Conservation (phyloP, 2,888 invertebrate genomes). For the Sepioteuthis lessoniana region DNA sequence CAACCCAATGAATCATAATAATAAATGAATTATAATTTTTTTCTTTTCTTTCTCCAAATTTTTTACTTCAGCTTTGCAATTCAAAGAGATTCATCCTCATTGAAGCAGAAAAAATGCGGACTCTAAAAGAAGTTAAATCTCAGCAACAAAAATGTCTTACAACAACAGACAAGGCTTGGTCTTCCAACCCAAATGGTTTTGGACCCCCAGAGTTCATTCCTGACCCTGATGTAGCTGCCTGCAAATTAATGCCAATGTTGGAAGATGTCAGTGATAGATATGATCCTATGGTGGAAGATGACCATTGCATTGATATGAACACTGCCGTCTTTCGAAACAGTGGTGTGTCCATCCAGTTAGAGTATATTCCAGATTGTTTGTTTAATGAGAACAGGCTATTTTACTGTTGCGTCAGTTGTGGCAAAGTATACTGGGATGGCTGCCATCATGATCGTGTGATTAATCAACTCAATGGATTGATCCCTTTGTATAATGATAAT, state of each 20-base stretch:
- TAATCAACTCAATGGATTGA: conserved; percentile 58
- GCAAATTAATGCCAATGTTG: not conserved
- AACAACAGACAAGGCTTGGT: conserved; percentile 47
- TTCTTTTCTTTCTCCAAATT: not conserved
- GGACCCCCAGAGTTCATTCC: not conserved
- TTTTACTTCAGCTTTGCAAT: conserved; percentile 34
- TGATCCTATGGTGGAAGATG: conserved; percentile 39
- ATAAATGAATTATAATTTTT: too few species aligned
- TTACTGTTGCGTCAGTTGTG: conserved; percentile 84
- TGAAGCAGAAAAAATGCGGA: conserved; percentile 41
- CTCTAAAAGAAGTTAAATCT: conserved; percentile 40
- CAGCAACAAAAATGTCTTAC: not conserved
- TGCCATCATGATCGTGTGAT: conserved; percentile 74
- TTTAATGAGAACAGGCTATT: conserved; percentile 78
- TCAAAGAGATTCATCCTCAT: conserved; percentile 36
- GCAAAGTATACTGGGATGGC: conserved; percentile 85
- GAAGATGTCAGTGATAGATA: not conserved
- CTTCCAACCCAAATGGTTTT: conserved; percentile 40
- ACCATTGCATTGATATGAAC: conserved; percentile 46
- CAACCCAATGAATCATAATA: too few species aligned
- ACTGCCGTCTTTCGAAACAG: conserved; percentile 48
- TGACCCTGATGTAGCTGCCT: conserved; percentile 3
- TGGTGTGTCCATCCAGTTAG: conserved; percentile 72
- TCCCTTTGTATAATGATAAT: not conserved
- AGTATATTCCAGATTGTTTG: conserved; percentile 77